Base-by-base conservation (phyloP, 1,140 invertebrate species). In the Drosophila sp. region DNA sequence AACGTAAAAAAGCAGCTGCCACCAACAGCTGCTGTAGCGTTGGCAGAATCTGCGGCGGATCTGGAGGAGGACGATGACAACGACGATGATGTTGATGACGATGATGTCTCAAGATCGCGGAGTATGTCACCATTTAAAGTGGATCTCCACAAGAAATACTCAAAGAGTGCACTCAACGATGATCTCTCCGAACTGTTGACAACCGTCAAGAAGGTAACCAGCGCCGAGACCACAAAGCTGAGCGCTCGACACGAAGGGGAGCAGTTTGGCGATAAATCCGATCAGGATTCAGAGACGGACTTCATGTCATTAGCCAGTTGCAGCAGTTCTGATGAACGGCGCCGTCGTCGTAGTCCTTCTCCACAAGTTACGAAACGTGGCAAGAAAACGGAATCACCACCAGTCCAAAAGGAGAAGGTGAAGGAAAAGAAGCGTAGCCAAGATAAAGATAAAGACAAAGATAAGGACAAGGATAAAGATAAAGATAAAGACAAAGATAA, bases 101-200 rank as follows among this genome's bases (percentile, higher is more conserved):
- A 78, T 9, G 76, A 77, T 70, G 72, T 51, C 29, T 76, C 76
- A 1, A 14, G 78, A 29, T 89, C 80, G 9, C 81, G 87, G 34
- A 91, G 90, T 59, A 90, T 90, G 87, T 91, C 90, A 2, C 90
- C 90, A 4, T 92, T 92, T 25, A 92, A 92, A 56, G 91, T 92
- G 63, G 91, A 92, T 91, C 79, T 92, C 25, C 91, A 92, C 66
- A 91, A 92, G 53, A 92, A 92, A 91, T 92, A 92, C 87, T 91
- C 91, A 45, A 91, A 92, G 87, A 92, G 91, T 80, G 91, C 91
- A 40, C 84, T 91, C 59, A 93, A 91, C 56, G 90, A 91, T 72
- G 90, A 91, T 90, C 79, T 91, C 48, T 87, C 83, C 40, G 87
- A 90, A 57, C 56, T 91, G 56, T 64, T 91, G 70, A 91, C 90